phyloP scores from a whole-genome alignment of 2,888 invertebrate genomes.

The Rotaria sp. region DNA sequence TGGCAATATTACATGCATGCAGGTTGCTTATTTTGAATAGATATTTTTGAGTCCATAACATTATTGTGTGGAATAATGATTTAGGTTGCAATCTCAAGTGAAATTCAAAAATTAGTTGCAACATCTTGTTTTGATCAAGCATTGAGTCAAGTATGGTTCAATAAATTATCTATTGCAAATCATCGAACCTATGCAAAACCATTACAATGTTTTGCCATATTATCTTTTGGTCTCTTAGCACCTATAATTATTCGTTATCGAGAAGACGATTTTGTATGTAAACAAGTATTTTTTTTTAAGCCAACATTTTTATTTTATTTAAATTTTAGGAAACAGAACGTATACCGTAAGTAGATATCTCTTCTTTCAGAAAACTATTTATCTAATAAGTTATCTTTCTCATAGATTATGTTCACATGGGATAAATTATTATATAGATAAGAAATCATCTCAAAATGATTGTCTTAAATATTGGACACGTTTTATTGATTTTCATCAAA shows the following conservation, averaged over 20 bases:
- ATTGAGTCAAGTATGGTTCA: background rate
- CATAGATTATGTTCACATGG: no score
- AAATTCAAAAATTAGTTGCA: background rate
- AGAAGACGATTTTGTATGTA: background rate
- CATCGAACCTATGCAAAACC: background rate
- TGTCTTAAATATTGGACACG: background rate
- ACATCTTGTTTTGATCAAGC: background rate
- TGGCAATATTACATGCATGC: conserved; percentile 16
- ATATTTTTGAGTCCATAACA: no score
- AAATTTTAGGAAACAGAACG: no score
- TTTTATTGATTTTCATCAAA: background rate
- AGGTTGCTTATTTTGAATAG: background rate
- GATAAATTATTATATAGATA: no score
- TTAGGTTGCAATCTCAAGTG: background rate
- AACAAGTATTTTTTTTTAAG: background rate
- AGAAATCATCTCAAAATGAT: background rate
- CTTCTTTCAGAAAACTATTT: no score
- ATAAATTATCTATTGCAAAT: background rate
- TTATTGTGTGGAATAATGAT: no score
- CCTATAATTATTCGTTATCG: background rate
- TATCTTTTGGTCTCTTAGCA: background rate
- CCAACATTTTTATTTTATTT: no score
- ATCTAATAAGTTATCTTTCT: no score
- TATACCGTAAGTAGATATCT: no score
- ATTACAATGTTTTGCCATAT: background rate